Base-by-base conservation (phyloP, 1,140 invertebrate genomes). In the Metaphire vulgaris region DNA sequence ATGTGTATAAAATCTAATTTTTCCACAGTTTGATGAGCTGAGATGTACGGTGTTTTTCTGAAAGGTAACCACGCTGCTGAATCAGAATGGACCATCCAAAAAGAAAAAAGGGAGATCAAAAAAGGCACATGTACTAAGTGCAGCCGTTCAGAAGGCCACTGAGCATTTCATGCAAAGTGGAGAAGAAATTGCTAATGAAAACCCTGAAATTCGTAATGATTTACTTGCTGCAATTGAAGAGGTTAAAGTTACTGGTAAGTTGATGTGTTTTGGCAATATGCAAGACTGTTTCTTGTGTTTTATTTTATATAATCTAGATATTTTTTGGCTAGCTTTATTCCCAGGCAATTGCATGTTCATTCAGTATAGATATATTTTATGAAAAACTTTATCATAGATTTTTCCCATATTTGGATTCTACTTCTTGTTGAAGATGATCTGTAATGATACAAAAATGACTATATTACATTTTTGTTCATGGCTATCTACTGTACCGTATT, bases 81-180 rank as follows among this genome's bases (percentile, higher is more conserved):
- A 96, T 85, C 96, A 95, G 80, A 97, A 97, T 89, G 95, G 95
- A 1, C 94, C 95, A 6, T 94, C 93, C 68, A 95, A 95, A 81
- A 97, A 98, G 87, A 98, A 98, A 87, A 98, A 98, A 88, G 92
- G 96, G 16, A 92, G 96, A 83, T 98, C 96, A 0, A 99, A 98
- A 87, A 90, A 96, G 67, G 96, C 96, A 1, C 95, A 95, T 87
- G 94, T 97, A 21, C 87, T 99, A 1, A 95, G 97, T 41, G 95
- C 94, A 64, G 95, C 95, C 14, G 96, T 99, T 12, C 95, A 98
- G 87, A 94, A 95, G 82, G 96, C 96, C 0, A 98, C 96, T 0
- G 91, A 94, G 83, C 97, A 98, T 87, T 99, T 99, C 86, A 83
- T 86, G 29, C 79, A 80, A 32, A 92, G 92, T 81, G 96, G 96